Base-by-base conservation (phyloP, 2,888 invertebrate species). In the Xestia rhomboidea region DNA sequence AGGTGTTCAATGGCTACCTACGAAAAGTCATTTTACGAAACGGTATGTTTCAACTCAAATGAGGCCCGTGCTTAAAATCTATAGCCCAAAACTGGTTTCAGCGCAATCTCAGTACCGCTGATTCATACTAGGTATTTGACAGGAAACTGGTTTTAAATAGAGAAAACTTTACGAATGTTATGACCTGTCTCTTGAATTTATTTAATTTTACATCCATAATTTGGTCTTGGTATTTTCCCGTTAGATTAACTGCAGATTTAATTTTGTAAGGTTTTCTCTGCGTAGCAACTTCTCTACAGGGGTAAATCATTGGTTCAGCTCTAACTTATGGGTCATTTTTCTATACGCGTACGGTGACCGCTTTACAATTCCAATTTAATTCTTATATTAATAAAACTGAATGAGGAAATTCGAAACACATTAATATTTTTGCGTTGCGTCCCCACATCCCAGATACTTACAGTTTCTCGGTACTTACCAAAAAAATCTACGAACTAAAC, bases 61-160 rank as follows among this genome's bases (percentile, higher is more conserved):
- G 91, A 89, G 91, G 91, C 89, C 90, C 87, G 86, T 81, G 83
- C 73, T 86, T 83, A 89, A 87, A 88, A 91, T 89, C 86, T 91
- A 92, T 90, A 91, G 88, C 88, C 87, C 81, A 89, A 92, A 95
- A 95, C 95, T 90, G 91, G 95, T 95, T 89, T 85, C 83, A 89
- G 89, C 88, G 89, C 87, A 85, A 86, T 82, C 88, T 77, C 73
- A 71, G 83, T 83, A 88, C 85, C 77, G 85, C 88, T 89, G 89
- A 88, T 88, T 88, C 89, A 89, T 89, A 89, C 82, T 85, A n/a
- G n/a, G n/a, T n/a, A 89, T 89, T 89, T 89, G 90, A 87, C 91
- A 89, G 84, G 73, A 80, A 89, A 90, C 90, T 84, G 88, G 91
- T 91, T 91, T 86, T 62, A 83, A 87, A 83, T 84, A 79, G 82